Base-by-base conservation (phyloP, 2,113 vertebrate species). In the Chionodraco myersi region DNA sequence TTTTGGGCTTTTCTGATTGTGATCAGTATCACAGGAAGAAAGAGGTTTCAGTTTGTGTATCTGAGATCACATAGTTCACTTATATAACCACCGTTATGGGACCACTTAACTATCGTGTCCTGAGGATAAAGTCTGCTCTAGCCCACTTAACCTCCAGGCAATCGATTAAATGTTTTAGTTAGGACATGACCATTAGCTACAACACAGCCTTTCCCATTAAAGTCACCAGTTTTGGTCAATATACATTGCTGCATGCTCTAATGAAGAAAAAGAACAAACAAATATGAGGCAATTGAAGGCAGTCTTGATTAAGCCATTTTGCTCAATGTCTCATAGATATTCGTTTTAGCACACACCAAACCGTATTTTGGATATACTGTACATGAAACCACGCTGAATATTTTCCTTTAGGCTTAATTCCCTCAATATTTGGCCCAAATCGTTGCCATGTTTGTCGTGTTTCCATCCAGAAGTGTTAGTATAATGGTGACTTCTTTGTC, bases 231-330 rank as follows among this genome's bases (percentile, higher is more conserved):
- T 51, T 48, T 34, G 6, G 16, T 48, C 15, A 21, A 41, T 26
- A 68, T 11, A n/a, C 14, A 67, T 73, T 73, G n/a, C 9, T 45
- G 26, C n/a, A 44, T 41, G 49, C 52, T 57, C 56, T 26, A 65
- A 12, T 36, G 53, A 4, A 44, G 34, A 70, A 63, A 0, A 52
- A 13, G 0, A 58, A 41, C 11, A n/a, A 14, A 3, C 34, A 10
- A 36, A 30, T n/a, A 23, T 18, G 10, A 21, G 18, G 52, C 44
- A 12, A 16, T 7, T 6, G 0, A 14, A 13, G 6, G 30, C 18
- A 26, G 10, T 36, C 61, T 56, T n/a, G 18, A 61, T 34, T 56
- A 26, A 74, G 49, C 57, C 36, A 2, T 18, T 26, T 53, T 16
- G 3, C 36, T 36, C 12, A 53, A 18, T 36, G 16, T 49, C 56